These are phyloP conservation scores for Tapirus indicus DNA, from an alignment of 2,797 vertebrate species.

Conservation along the genomic window DNA sequence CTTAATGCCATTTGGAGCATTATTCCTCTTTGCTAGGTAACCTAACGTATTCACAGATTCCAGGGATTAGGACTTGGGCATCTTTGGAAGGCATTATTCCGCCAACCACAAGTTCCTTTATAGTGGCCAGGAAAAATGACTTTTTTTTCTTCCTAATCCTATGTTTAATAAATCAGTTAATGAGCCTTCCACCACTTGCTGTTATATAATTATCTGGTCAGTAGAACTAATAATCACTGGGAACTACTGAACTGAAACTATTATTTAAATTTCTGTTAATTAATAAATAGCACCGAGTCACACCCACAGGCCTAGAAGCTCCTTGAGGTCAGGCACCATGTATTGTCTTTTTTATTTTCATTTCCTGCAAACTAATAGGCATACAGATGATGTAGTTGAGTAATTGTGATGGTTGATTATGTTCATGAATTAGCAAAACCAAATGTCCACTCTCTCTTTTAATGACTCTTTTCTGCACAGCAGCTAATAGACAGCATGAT, in stretches of 20 bases:
- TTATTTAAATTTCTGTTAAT: neutral
- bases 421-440: slow-evolving; percentile 42
- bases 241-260: neutral
- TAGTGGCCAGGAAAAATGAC: neutral
- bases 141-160: neutral
- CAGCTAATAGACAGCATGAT: neutral
- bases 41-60: neutral
- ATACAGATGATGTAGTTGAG: neutral
- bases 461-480: slow-evolving; percentile 18
- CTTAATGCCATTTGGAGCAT: neutral
- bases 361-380: neutral
- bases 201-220: slow-evolving; percentile 44
- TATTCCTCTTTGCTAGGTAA: neutral
- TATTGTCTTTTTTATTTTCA: slow-evolving; percentile 21
- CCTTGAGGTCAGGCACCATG: neutral
- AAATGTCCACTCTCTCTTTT: slow-evolving; percentile 16
- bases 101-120: neutral
- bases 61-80: neutral
- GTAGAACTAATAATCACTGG: slow-evolving; percentile 30
- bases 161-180: slow-evolving; percentile 19
- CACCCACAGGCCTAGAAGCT: neutral
- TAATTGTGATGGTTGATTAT: slow-evolving; percentile 38
- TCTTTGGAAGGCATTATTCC: neutral
- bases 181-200: neutral
- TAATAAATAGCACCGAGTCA: neutral